Evolutionary conservation across 2,888 invertebrate species (phyloP), one percentile per base, ranked within the genome.

Genomic region (Artemia sp.): DNA sequence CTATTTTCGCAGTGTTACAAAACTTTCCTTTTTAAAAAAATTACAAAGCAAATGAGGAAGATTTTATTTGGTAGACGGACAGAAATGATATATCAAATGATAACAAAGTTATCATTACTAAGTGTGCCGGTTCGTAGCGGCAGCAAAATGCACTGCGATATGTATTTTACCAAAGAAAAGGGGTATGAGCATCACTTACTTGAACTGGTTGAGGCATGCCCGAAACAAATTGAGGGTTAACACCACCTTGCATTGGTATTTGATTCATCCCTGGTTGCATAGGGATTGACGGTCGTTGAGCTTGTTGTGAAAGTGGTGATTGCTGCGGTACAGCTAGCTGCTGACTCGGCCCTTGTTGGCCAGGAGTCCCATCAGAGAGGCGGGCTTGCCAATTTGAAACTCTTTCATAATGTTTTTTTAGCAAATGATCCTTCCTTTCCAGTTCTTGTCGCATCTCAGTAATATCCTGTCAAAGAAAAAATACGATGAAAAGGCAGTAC

Each of bases 361-460:
- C 64, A 8, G 64, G 64, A 58, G 88, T 86, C 72, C 89, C 79
- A 77, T 92, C 91, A 0, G 89, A 86, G 12, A 95, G 79, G 71
- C 93, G 81, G 74, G 85, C 86, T 79, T 94, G 93, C 94, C 95
- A 95, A 70, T 89, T 86, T 51, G 87, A 86, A 69, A 95, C 86
- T 77, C 93, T 92, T 73, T 92, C 92, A 76, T 91, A 89, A 76
- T 94, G 93, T 70, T 90, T 84, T 74, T 90, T 85, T 14, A 95
- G 81, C 4, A 95, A 80, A 70, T 89, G 88, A 72, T 95, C 94
- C 77, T 95, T 95, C n/a, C 94, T 83, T 12, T 85, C 83, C 70
- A 94, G 81, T 78, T 95, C 94, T 72, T 85, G 82, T 74, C 86
- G 85, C 51, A 95, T 79, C 77, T 95, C 94, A 74, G 84, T 85